Percentiles rank a stretch among this genome's conserved stretches.
phyloP scores from a whole-genome alignment of 2,888 invertebrate species.

The Melieria crassipennis region DNA sequence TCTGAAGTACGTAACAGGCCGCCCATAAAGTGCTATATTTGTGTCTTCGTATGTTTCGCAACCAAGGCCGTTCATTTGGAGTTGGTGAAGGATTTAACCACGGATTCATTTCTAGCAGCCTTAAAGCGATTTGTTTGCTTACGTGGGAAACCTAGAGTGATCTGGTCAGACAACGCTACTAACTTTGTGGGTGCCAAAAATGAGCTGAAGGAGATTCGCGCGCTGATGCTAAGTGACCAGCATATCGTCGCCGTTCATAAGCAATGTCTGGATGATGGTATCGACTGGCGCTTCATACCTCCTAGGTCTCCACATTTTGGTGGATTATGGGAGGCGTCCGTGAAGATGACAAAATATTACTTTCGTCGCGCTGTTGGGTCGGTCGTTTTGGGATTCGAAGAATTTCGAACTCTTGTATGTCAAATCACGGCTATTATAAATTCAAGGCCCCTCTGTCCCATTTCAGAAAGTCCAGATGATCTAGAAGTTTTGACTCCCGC shows the following conservation, averaged over 20 bases:
- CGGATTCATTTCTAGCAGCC: constrained; percentile 1
- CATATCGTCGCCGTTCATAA: constrained; percentile 2
- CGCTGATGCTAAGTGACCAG: neutral
- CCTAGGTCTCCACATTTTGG: constrained; percentile 39
- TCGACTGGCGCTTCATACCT: constrained; percentile 33
- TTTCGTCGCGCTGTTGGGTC: constrained; percentile 19
- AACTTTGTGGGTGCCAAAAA: constrained; percentile 7
- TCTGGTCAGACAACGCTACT: constrained; percentile 1
- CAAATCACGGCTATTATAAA: constrained; percentile 38
- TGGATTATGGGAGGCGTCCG: constrained; percentile 39
- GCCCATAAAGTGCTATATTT: constrained; percentile 13
- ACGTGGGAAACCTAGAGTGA: constrained; percentile 5
- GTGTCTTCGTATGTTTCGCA: constrained; percentile 7
- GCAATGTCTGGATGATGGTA: constrained; percentile 7
- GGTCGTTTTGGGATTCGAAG: constrained; percentile 28
- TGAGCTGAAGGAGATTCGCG: constrained; percentile 7
- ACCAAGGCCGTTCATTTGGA: constrained; percentile 22
- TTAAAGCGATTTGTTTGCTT: constrained; percentile 14
- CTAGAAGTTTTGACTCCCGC: constrained; percentile 30
- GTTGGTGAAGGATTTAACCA: constrained; percentile 12
- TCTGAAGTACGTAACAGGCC: constrained; percentile 27
- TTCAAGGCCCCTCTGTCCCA: constrained; percentile 32
- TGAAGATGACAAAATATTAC: constrained; percentile 34
- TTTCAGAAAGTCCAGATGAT: constrained; percentile 28
- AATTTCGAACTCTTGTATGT: constrained; percentile 24